A percentile compares a stretch with the other conserved stretches of the same genome.
phyloP scores from a whole-genome alignment of 2,797 vertebrate species.

The Catamblyrhynchus diadema region DNA sequence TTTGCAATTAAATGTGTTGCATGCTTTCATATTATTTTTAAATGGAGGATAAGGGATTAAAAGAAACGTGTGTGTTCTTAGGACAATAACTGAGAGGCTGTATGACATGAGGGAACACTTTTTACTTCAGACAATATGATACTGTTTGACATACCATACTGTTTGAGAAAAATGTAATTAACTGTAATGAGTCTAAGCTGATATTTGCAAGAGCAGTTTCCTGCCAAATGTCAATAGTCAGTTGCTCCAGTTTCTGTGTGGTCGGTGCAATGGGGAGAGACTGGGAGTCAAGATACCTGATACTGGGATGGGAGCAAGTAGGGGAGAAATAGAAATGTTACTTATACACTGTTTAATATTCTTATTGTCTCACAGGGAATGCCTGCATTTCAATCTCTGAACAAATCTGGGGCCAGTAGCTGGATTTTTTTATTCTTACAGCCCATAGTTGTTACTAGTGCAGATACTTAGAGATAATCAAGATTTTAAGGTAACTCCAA shows the following conservation, averaged over 20 bases:
- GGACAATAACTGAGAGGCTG: neutral
- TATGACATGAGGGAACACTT: neutral
- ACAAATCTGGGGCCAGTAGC: neutral
- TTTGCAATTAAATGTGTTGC: neutral
- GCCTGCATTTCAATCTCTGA: neutral
- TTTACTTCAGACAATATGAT: neutral
- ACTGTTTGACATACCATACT: neutral
- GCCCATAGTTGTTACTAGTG: neutral
- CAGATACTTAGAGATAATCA: neutral
- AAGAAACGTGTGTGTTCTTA: neutral
- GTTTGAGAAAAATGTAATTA: constrained; percentile 42
- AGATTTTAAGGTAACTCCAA: neutral
- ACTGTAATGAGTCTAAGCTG: neutral
- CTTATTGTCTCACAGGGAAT: neutral
- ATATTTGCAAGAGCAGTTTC: constrained; percentile 10
- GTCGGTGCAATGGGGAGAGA: neutral
- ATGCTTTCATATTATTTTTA: neutral
- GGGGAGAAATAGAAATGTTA: neutral
- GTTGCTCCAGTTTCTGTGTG: neutral
- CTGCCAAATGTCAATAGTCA: neutral
- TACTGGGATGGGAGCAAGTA: neutral
- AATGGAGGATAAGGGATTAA: neutral
- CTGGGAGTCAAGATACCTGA: neutral
- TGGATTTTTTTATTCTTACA: neutral
- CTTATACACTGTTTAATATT: neutral